Conservation (phyloP, 2,797 vertebrate genomes). For the Benthosema pterotum region DNA sequence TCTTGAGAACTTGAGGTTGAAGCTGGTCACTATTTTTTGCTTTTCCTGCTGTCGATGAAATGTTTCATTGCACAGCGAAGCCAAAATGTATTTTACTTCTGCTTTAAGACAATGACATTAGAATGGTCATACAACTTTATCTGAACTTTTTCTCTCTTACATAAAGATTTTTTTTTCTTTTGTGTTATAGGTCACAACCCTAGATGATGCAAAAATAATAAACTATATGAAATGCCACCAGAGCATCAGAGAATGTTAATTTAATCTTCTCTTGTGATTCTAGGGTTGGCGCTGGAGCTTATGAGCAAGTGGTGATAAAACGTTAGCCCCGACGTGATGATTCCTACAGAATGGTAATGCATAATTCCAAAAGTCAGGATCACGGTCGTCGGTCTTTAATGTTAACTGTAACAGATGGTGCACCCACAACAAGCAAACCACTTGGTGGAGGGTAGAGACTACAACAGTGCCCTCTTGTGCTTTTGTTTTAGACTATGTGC, state of each 20-base stretch:
- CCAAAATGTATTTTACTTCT: no score
- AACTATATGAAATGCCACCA: no score
- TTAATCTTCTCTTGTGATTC: slow-evolving; percentile 29
- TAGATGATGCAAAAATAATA: no score
- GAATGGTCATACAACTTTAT: no score
- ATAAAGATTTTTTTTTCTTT: no score
- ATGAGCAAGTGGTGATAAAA: slow-evolving; percentile 97
- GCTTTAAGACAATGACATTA: no score
- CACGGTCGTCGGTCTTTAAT: background rate
- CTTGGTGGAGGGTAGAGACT: slow-evolving; percentile 10
- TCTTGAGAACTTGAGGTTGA: no score
- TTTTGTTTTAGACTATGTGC: slow-evolving; percentile 18
- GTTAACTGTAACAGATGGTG: slow-evolving; percentile 7
- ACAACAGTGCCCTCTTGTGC: slow-evolving; percentile 61
- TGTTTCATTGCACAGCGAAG: no score
- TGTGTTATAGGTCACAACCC: no score
- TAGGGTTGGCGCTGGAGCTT: slow-evolving; percentile 90
- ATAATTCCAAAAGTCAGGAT: slow-evolving; percentile 15
- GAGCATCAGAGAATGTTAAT: background rate
- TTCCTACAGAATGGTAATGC: slow-evolving; percentile 20
- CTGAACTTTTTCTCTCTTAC: no score
- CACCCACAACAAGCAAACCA: slow-evolving; percentile 18
- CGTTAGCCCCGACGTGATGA: slow-evolving; percentile 76
- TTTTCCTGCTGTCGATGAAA: no score
- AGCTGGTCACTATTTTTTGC: no score